Evolutionary conservation across 2,888 invertebrate genomes (phyloP).

Genomic region (Thecocarcelia acutangulata): DNA sequence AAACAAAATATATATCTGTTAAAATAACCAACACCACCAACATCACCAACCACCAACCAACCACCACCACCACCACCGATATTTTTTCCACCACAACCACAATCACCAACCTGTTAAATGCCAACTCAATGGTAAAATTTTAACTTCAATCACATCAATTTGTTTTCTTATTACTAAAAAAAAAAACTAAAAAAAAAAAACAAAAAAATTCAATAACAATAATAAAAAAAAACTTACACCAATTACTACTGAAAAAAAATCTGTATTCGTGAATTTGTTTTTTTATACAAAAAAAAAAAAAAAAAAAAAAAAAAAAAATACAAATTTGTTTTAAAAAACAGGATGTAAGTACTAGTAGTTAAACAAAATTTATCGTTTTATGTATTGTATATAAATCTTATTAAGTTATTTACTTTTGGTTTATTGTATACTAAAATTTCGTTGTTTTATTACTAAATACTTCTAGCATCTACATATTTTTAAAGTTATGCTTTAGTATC

Average conservation of each 20-base stretch:
- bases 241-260: slow-evolving; percentile 33
- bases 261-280: background rate
- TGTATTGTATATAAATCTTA: slow-evolving; percentile 36
- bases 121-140: slow-evolving; percentile 64
- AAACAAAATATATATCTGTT: slow-evolving; percentile 31
- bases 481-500: slow-evolving; percentile 2
- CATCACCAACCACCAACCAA: slow-evolving; percentile 36
- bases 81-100: slow-evolving; percentile 45
- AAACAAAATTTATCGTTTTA: slow-evolving; percentile 31
- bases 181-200: slow-evolving; percentile 39
- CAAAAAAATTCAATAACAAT: too few species aligned
- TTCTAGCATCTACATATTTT: background rate
- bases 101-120: slow-evolving; percentile 51
- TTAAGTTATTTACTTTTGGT: slow-evolving; percentile 6
- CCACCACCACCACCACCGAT: slow-evolving; percentile 44
- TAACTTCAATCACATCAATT: slow-evolving; percentile 63
- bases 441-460: slow-evolving; percentile 10
- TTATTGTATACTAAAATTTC: background rate
- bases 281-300: background rate
- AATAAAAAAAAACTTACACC: slow-evolving; percentile 59
- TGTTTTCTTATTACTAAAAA: slow-evolving; percentile 46
- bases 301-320: slow-evolving; percentile 20
- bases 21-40: slow-evolving; percentile 39
- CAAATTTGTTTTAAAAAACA: slow-evolving; percentile 63
- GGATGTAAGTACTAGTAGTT: slow-evolving; percentile 74